phyloP scores from a whole-genome alignment of 2,888 invertebrate species.

The Lithosia quadra region DNA sequence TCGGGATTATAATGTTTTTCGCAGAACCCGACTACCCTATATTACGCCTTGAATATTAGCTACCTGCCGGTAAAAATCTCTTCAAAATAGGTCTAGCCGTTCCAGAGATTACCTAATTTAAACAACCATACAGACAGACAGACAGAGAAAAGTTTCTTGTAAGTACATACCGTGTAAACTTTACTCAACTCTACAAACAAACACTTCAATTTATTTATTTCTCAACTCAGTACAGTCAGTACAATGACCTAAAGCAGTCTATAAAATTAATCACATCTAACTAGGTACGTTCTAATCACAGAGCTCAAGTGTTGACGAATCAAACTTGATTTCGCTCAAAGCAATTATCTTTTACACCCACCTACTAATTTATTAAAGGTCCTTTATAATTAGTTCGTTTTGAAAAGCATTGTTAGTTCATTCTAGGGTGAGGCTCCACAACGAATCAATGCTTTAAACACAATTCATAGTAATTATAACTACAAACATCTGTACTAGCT shows the following conservation, averaged over 20 bases:
- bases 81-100: too few species aligned
- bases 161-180: too few species aligned
- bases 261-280: slow-evolving; percentile 5
- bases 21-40: too few species aligned
- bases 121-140: too few species aligned
- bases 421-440: not conserved
- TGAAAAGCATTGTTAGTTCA: not conserved
- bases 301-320: slow-evolving; percentile 3
- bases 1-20: too few species aligned
- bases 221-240: too few species aligned
- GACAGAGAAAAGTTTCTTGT: too few species aligned
- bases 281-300: slow-evolving; percentile 9
- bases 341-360: not conserved
- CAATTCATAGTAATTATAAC: not conserved
- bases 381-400: not conserved
- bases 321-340: not conserved
- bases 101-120: too few species aligned
- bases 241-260: not conserved
- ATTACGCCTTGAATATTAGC: too few species aligned
- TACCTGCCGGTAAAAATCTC: too few species aligned
- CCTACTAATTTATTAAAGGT: slow-evolving; percentile 5
- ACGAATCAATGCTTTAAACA: not conserved
- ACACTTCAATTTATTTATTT: too few species aligned
- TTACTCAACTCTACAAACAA: too few species aligned
- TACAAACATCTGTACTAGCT: not conserved